Evolutionary conservation across 53 echinoderm and acorn worm genomes (phyloP).

Genomic region (Echinarachnius parma): DNA sequence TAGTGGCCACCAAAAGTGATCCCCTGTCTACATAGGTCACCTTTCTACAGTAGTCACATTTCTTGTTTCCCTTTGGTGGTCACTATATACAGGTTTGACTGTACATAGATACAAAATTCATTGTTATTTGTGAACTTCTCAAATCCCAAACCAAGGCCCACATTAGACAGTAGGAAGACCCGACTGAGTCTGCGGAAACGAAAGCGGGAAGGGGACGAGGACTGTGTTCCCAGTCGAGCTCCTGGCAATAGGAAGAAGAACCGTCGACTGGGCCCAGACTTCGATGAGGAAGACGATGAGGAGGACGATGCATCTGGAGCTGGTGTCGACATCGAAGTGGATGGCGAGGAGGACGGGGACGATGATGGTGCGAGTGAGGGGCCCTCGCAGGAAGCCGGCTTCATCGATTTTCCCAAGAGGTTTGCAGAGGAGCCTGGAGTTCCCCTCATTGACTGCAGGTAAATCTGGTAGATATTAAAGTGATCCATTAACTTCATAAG

Average conservation of each 20-base stretch:
- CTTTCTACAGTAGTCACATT: too few species aligned
- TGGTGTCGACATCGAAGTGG: constrained; percentile 2
- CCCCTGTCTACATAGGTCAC: too few species aligned
- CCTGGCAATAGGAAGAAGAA: constrained; percentile 18
- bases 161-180: background rate
- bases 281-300: background rate
- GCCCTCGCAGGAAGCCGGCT: constrained; percentile 16
- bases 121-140: too few species aligned
- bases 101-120: too few species aligned
- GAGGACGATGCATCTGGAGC: background rate
- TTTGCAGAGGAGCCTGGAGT: constrained; percentile 7
- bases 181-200: constrained; percentile 31
- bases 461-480: background rate
- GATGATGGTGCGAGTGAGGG: constrained; percentile 2
- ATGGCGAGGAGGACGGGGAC: background rate
- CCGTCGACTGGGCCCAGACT: background rate
- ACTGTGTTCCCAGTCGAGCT: background rate
- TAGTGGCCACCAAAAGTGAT: too few species aligned
- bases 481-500: too few species aligned
- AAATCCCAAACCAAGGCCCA: background rate
- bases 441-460: constrained; percentile 23
- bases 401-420: constrained; percentile 22
- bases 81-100: too few species aligned
- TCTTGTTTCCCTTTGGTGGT: too few species aligned
- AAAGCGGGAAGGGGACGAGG: constrained; percentile 26